Evolutionary conservation across 2,797 vertebrate species (phyloP).

Genomic region (Lycodopsis pacificus): DNA sequence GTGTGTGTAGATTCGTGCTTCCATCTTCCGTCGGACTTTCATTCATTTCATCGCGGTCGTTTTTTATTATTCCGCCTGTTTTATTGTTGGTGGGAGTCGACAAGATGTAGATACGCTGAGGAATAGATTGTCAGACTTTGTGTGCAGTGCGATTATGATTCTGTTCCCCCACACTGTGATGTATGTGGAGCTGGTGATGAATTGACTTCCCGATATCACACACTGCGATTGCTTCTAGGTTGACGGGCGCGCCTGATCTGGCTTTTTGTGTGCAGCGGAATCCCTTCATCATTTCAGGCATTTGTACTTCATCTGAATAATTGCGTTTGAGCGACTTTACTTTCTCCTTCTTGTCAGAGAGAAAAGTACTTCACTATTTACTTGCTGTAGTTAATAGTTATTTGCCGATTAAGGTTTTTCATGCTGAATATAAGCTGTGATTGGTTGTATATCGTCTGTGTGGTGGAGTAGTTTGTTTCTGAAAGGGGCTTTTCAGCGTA

Average conservation of each 20-base stretch:
- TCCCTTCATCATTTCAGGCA: not conserved
- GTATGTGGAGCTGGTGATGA: not conserved
- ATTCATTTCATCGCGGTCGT: conserved; percentile 1
- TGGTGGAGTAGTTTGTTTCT: not conserved
- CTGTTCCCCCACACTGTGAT: not conserved
- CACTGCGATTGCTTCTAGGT: not conserved
- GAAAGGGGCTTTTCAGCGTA: not conserved
- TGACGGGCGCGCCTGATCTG: not conserved
- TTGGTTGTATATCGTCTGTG: too few species aligned
- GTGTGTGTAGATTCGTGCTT: conserved; percentile 1
- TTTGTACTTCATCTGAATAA: conserved; percentile 5
- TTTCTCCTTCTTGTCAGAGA: not conserved
- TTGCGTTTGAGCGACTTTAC: not conserved
- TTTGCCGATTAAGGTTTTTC: not conserved
- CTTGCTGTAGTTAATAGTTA: not conserved
- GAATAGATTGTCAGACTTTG: not conserved
- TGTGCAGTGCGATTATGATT: conserved; percentile 2
- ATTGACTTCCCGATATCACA: not conserved
- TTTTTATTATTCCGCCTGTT: conserved; percentile 4
- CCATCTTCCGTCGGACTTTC: conserved; percentile 4
- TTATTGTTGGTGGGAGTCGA: not conserved
- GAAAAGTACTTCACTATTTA: not conserved
- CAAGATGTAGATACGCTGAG: not conserved
- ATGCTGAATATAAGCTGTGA: not conserved
- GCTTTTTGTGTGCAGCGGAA: not conserved